These are phyloP conservation scores for Luffia ferchaultella DNA, from an alignment of 2,888 invertebrate species.

Conservation along the genomic window DNA sequence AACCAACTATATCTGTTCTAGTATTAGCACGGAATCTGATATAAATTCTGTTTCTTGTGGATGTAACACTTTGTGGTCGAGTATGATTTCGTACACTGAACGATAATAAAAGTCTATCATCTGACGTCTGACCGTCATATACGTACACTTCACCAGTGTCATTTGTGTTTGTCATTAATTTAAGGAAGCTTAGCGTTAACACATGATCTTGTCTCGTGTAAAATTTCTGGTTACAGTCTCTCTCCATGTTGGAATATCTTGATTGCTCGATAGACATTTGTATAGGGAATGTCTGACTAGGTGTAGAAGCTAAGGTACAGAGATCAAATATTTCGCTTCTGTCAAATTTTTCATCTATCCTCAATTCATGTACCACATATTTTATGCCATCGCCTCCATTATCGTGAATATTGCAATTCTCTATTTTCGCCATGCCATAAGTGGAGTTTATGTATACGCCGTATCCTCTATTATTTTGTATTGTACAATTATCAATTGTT, in stretches of 20 bases:
- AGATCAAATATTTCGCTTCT: conserved; percentile 82
- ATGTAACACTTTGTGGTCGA: conserved; percentile 87
- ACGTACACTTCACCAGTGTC: conserved; percentile 78
- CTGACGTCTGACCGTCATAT: conserved; percentile 78
- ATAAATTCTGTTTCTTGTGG: conserved; percentile 80
- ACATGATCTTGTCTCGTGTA: conserved; percentile 80
- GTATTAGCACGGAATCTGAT: conserved; percentile 81
- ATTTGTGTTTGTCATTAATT: conserved; percentile 79
- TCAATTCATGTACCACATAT: conserved; percentile 83
- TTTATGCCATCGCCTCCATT: conserved; percentile 93
- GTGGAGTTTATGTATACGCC: conserved; percentile 91
- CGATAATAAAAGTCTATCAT: conserved; percentile 74
- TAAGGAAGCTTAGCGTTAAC: conserved; percentile 85
- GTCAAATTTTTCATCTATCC: conserved; percentile 78
- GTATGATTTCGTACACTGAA: conserved; percentile 85
- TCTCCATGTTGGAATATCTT: conserved; percentile 72
- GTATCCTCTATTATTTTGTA: conserved; percentile 87
- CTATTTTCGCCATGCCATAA: conserved; percentile 80
- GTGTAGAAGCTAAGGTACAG: conserved; percentile 83
- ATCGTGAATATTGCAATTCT: conserved; percentile 78
- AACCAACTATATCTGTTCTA: conserved; percentile 76
- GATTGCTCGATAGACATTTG: conserved; percentile 84
- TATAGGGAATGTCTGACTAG: conserved; percentile 88
- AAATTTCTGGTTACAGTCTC: conserved; percentile 82
- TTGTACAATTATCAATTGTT: conserved; percentile 79